Conservation (phyloP, 2,888 invertebrate species). For the Protonemura montana region DNA sequence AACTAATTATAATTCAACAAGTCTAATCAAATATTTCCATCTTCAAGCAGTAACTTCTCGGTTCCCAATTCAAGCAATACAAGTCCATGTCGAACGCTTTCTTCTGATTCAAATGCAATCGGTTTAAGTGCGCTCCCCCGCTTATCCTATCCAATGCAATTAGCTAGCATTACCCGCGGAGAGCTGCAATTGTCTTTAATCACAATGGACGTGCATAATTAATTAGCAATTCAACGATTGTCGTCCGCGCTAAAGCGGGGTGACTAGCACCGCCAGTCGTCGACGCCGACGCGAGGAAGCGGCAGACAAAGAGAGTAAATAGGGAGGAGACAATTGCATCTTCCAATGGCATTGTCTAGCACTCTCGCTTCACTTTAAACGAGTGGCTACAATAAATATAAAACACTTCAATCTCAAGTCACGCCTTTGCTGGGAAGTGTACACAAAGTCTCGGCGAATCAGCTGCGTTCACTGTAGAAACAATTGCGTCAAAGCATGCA, state of each 20-base stretch:
- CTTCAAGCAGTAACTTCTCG: background rate
- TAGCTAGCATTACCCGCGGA: background rate
- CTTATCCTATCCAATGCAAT: background rate
- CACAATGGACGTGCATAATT: constrained; percentile 12
- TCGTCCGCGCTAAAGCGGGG: background rate
- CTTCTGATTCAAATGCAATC: background rate
- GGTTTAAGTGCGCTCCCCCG: background rate
- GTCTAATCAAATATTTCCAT: background rate
- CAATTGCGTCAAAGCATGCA: constrained; percentile 13
- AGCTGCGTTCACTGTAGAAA: background rate
- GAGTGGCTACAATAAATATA: constrained; percentile 14
- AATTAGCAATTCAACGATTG: background rate
- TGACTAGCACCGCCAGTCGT: background rate
- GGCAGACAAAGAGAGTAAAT: background rate
- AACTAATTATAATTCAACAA: background rate
- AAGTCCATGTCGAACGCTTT: background rate
- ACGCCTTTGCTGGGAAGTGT: constrained; percentile 32
- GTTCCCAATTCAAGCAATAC: background rate
- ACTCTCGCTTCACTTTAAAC: background rate
- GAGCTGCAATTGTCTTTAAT: background rate
- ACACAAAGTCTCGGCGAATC: background rate
- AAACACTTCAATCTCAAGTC: constrained; percentile 25
- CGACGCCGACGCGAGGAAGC: background rate
- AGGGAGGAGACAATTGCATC: constrained; percentile 26
- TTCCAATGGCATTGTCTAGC: constrained; percentile 32